Evolutionary conservation across 2,888 invertebrate species (phyloP), one percentile per base, ranked within the genome.

Genomic region (Drosophila hamatofila): DNA sequence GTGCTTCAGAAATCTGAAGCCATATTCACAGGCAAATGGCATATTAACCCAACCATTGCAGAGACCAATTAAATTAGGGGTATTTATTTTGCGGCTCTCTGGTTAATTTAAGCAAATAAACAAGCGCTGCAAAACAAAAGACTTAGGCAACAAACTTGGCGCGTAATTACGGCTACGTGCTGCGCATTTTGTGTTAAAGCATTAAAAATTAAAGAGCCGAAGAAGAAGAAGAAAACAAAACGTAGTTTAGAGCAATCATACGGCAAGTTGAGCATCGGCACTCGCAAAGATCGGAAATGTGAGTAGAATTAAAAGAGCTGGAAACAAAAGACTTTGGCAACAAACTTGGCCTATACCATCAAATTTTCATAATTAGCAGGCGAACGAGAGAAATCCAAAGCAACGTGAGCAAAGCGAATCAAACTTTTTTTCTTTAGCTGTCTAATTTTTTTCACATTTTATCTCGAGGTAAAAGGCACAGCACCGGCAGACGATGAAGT

Each of bases 61-160:
- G 42, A 57, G 56, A 3, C 16, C 33, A 55, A 70, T 61, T 65
- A 55, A 61, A 65, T 42, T 51, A 23, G 46, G 23, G 44, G 37
- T 54, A 52, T 80, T 76, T 27, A 44, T 39, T 35, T 61, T 41
- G 33, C 23, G 7, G 54, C 54, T 35, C 44, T 52, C 51, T 44
- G 59, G 51, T 65, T 67, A 66, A 83, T 72, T 80, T 65, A 42
- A 51, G 52, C 72, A 55, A 54, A 72, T 68, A 76, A 72, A 67
- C 81, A 85, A 86, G 12, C 27, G 30, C 48, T 49, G 27, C 12
- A 30, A 86, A 88, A 83, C 84, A 88, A 86, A 86, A 89, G 86
- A 89, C 88, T 89, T 85, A 70, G 56, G 80, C 80, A 75, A 75
- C 76, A 68, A 89, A 89, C 88, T 78, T 63, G 75, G 57, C 25